These are phyloP conservation scores for Cacoxenus indagator DNA, from an alignment of 2,888 invertebrate species.

Conservation along the genomic window DNA sequence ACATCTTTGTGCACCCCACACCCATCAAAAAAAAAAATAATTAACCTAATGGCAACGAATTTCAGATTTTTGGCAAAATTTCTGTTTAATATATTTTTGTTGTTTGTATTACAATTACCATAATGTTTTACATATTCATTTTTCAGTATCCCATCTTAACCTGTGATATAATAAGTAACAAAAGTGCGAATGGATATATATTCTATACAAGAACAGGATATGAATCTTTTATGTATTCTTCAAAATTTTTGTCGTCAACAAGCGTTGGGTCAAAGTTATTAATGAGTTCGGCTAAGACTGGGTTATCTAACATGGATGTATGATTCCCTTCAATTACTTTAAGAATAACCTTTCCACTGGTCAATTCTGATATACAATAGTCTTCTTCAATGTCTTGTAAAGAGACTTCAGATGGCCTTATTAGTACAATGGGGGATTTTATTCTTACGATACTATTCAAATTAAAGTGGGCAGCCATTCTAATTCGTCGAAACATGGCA, in stretches of 20 bases:
- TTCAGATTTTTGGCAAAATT: too few relatives aligned
- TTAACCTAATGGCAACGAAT: too few relatives aligned
- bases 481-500: conserved; percentile 73
- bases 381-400: conserved; percentile 75
- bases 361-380: conserved; percentile 76
- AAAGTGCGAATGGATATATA: too few relatives aligned
- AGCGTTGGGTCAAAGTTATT: conserved; percentile 71
- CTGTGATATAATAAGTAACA: too few relatives aligned
- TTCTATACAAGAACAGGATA: too few relatives aligned
- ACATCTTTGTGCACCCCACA: too few relatives aligned
- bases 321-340: conserved; percentile 82
- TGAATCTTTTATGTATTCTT: conserved; percentile 57
- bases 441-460: conserved; percentile 66
- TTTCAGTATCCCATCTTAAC: too few relatives aligned
- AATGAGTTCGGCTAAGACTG: conserved; percentile 76
- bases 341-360: conserved; percentile 74
- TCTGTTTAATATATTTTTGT: too few relatives aligned
- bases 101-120: too few relatives aligned
- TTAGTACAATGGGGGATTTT: conserved; percentile 75
- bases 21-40: too few relatives aligned
- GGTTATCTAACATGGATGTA: conserved; percentile 77
- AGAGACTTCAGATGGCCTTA: conserved; percentile 76
- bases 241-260: conserved; percentile 63
- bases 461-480: conserved; percentile 73
- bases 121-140: too few relatives aligned